Percentiles rank a stretch among this genome's conserved stretches.
phyloP scores from a whole-genome alignment of 2,888 invertebrate genomes.

The Elgonia sp. region DNA sequence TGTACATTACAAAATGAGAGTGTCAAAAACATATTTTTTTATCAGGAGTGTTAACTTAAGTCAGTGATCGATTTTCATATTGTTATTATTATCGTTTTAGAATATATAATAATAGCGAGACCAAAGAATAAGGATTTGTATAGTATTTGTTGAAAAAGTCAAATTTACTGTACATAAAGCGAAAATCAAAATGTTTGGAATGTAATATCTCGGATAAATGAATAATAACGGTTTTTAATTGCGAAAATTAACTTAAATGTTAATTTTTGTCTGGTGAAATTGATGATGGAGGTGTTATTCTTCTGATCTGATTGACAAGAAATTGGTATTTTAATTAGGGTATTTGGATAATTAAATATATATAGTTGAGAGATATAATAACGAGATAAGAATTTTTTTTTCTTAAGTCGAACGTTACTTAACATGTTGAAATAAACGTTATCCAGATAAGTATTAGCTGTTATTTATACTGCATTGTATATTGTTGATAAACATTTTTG shows the following conservation, averaged over 20 bases:
- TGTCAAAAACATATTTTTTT: constrained; percentile 21
- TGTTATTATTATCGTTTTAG: constrained; percentile 37
- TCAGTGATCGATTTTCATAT: background rate
- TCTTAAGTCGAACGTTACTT: constrained; percentile 19
- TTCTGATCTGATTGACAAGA: no score
- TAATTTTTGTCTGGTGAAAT: no score
- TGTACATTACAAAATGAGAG: constrained; percentile 2
- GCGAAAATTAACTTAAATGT: no score
- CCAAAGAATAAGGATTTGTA: constrained; percentile 61
- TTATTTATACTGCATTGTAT: constrained; percentile 67
- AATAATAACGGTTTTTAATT: no score
- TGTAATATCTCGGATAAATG: no score
- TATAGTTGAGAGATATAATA: constrained; percentile 47
- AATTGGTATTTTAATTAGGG: no score
- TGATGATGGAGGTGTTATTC: no score
- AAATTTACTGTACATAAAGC: no score
- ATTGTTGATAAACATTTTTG: constrained; percentile 64
- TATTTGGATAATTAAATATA: constrained; percentile 38
- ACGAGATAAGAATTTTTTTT: constrained; percentile 9
- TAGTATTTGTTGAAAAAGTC: constrained; percentile 13
- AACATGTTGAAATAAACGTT: constrained; percentile 13
- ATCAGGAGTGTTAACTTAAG: no score
- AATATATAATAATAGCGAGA: constrained; percentile 60
- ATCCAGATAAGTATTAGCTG: constrained; percentile 66
- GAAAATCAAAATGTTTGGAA: no score